Evolutionary conservation across 2,113 vertebrate species (phyloP).

Genomic region (Ivindomyrus marchei): DNA sequence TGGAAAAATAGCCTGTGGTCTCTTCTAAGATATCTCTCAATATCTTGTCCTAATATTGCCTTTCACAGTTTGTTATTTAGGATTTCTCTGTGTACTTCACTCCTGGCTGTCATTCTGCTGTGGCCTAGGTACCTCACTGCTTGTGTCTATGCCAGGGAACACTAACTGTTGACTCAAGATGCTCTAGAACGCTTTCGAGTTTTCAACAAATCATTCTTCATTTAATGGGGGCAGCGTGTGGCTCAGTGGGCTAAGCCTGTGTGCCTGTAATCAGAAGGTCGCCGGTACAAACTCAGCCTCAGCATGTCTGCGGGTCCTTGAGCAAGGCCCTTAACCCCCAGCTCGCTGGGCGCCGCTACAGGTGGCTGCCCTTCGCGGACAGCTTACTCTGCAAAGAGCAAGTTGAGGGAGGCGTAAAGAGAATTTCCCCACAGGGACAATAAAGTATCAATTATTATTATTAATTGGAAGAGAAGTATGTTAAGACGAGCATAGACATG

Average conservation of each 20-base stretch:
- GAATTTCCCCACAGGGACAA: no score
- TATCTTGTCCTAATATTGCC: background rate
- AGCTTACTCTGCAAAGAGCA: no score
- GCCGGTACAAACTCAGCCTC: no score
- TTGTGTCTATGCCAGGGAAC: background rate
- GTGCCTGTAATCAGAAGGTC: no score
- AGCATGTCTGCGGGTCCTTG: rapidly evolving
- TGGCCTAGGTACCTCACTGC: background rate
- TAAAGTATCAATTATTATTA: no score
- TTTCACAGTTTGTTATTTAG: background rate
- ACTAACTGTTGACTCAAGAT: background rate
- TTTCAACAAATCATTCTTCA: background rate
- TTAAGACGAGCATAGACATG: background rate
- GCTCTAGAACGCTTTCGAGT: background rate
- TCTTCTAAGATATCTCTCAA: background rate
- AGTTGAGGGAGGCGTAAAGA: no score
- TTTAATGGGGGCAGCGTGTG: background rate
- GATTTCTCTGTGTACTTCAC: background rate
- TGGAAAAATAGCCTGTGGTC: background rate
- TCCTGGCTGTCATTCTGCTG: background rate
- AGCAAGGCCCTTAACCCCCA: no score
- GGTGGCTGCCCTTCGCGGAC: no score
- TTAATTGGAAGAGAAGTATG: background rate
- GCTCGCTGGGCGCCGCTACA: no score
- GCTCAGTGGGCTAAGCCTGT: no score